Percentiles rank a stretch among this genome's conserved stretches.
Conservation (phyloP, 1,140 invertebrate species). For the Augochlora pura region DNA sequence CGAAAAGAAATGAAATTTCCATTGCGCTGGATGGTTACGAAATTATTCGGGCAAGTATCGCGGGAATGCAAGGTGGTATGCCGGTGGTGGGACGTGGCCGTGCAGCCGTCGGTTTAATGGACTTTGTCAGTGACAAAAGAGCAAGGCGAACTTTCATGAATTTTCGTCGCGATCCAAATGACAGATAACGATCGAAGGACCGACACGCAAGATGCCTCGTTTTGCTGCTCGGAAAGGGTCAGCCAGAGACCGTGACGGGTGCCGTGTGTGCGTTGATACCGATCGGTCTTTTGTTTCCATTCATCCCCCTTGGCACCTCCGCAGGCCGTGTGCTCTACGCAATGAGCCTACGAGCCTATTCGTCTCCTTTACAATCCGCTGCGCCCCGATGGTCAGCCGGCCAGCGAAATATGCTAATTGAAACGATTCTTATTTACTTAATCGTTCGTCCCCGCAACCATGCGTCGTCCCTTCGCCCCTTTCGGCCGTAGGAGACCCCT, state of each 20-base stretch:
- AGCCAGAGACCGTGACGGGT: slow-evolving; percentile 64
- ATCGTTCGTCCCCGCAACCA: slow-evolving; percentile 52
- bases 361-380: slow-evolving; percentile 45
- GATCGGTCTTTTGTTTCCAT: slow-evolving; percentile 76
- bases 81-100: background rate
- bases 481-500: background rate
- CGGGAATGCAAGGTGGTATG: background rate
- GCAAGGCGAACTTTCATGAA: slow-evolving; percentile 48
- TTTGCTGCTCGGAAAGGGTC: slow-evolving; percentile 50
- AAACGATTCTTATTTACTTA: slow-evolving; percentile 69
- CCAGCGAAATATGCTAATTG: slow-evolving; percentile 67
- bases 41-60: background rate
- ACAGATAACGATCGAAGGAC: slow-evolving; percentile 63
- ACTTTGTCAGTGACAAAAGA: slow-evolving; percentile 53
- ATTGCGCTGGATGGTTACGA: background rate
- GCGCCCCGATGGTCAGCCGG: slow-evolving; percentile 57
- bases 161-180: slow-evolving; percentile 67
- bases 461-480: slow-evolving; percentile 28
- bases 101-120: slow-evolving; percentile 62
- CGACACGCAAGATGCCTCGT: slow-evolving; percentile 55
- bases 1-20: too few relatives aligned
- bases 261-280: slow-evolving; percentile 66
- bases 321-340: slow-evolving; percentile 51
- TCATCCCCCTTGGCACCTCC: slow-evolving; percentile 73
- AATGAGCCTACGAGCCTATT: slow-evolving; percentile 46